phyloP scores from a whole-genome alignment of 1,140 invertebrate genomes.

The Meloidogyne hapla region DNA sequence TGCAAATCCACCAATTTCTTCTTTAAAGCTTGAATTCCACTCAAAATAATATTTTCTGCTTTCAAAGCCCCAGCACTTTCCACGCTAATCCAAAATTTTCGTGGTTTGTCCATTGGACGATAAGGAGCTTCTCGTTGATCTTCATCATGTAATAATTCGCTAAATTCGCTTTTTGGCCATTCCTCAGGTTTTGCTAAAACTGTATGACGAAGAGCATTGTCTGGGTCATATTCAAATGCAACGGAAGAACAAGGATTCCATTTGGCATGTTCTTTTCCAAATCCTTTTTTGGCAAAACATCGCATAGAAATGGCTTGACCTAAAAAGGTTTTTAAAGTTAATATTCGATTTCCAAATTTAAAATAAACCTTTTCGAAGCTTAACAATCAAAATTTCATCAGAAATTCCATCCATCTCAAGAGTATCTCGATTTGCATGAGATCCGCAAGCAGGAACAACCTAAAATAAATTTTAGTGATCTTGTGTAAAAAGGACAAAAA shows the following conservation, averaged over 20 bases:
- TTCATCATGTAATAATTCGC: slow-evolving; percentile 84
- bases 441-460: slow-evolving; percentile 52
- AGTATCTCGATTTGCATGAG: slow-evolving; percentile 36
- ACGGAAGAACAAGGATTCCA: slow-evolving; percentile 99
- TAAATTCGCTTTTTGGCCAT: slow-evolving; percentile 86
- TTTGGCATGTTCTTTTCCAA: slow-evolving; percentile 99
- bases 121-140: slow-evolving; percentile 78
- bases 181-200: slow-evolving; percentile 95
- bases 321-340: not conserved
- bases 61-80: slow-evolving; percentile 88
- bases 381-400: slow-evolving; percentile 89
- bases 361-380: slow-evolving; percentile 90
- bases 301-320: slow-evolving; percentile 74
- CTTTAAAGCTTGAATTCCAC: slow-evolving; percentile 42
- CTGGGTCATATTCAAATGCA: slow-evolving; percentile 98
- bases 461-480: slow-evolving; percentile 16
- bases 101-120: slow-evolving; percentile 87
- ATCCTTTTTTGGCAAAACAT: slow-evolving; percentile 90
- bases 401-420: slow-evolving; percentile 42
- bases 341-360: not conserved
- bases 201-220: slow-evolving; percentile 93
- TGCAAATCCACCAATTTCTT: slow-evolving; percentile 48
- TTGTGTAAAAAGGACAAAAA: no score
- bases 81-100: slow-evolving; percentile 95
- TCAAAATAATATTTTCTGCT: slow-evolving; percentile 87